Conservation (phyloP, 2,797 vertebrate genomes). For the Falco naumanni region DNA sequence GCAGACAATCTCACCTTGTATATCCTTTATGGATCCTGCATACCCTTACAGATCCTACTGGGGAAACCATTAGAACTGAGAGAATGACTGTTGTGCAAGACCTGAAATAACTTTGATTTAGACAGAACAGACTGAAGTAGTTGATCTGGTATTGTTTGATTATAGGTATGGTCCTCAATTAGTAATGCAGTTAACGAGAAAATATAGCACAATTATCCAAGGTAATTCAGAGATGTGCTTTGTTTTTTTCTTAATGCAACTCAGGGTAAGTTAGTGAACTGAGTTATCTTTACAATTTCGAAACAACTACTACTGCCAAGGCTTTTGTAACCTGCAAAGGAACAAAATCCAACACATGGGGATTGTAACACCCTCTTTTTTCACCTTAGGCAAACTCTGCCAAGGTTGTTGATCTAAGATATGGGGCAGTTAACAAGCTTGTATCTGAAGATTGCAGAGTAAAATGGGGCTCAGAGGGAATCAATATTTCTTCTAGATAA, state of each 20-base stretch:
- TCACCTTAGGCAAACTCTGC: not conserved
- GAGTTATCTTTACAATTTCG: not conserved
- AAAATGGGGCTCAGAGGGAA: constrained; percentile 27
- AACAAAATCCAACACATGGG: not conserved
- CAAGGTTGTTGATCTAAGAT: constrained; percentile 23
- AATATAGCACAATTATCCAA: not conserved
- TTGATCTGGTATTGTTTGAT: not conserved
- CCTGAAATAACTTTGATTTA: not conserved
- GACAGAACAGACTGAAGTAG: not conserved
- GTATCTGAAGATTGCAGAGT: not conserved
- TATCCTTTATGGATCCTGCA: not conserved
- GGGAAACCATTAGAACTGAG: not conserved
- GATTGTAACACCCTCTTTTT: not conserved
- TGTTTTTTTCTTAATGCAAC: not conserved
- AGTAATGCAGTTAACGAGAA: not conserved
- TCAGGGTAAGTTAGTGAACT: not conserved
- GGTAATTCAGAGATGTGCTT: not conserved
- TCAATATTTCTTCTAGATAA: constrained; percentile 23
- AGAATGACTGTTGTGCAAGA: not conserved
- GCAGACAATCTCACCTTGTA: not conserved
- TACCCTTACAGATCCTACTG: not conserved
- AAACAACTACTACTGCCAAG: not conserved
- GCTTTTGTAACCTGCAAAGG: not conserved
- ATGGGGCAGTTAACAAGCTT: constrained; percentile 22
- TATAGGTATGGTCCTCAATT: not conserved